These are phyloP conservation scores for Phenacoccus solenopsis DNA, from an alignment of 1,140 invertebrate species.

Conservation along the genomic window DNA sequence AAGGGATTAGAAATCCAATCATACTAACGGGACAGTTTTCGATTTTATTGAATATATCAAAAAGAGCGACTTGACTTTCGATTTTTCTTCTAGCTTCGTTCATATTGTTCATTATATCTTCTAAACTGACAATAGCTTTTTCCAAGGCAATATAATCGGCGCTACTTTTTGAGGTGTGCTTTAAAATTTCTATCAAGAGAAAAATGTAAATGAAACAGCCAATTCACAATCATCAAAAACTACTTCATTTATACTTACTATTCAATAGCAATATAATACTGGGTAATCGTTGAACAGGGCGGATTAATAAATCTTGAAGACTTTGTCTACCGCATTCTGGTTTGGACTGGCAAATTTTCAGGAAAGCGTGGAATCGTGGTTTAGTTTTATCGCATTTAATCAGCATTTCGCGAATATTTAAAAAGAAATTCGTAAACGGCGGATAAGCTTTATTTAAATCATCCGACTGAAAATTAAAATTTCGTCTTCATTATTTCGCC, in stretches of 20 bases:
- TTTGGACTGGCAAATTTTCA: constrained; percentile 86
- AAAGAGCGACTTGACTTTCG: constrained; percentile 86
- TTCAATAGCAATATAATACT: constrained; percentile 87
- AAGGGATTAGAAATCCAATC: not conserved
- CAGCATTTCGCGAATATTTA: constrained; percentile 88
- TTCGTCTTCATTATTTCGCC: not conserved
- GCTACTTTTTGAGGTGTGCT: constrained; percentile 75
- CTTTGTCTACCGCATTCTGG: constrained; percentile 91
- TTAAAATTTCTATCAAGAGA: constrained; percentile 67
- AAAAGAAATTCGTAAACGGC: constrained; percentile 95
- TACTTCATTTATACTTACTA: constrained; percentile 43
- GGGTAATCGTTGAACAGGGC: constrained; percentile 90
- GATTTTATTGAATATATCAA: constrained; percentile 95
- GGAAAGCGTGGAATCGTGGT: constrained; percentile 91
- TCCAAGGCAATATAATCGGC: constrained; percentile 72
- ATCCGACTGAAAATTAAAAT: constrained; percentile 35
- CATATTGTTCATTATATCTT: constrained; percentile 89
- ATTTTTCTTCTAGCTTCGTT: constrained; percentile 95
- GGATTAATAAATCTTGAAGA: constrained; percentile 85
- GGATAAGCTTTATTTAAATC: constrained; percentile 87
- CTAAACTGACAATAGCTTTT: constrained; percentile 70
- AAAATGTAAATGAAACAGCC: constrained; percentile 14
- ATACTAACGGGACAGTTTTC: constrained; percentile 81
- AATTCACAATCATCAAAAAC: not conserved
- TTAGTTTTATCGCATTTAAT: constrained; percentile 78